Evolutionary conservation across 1,140 invertebrate species (phyloP), one percentile per base, ranked within the genome.

Genomic region (Lethrus apterus): DNA sequence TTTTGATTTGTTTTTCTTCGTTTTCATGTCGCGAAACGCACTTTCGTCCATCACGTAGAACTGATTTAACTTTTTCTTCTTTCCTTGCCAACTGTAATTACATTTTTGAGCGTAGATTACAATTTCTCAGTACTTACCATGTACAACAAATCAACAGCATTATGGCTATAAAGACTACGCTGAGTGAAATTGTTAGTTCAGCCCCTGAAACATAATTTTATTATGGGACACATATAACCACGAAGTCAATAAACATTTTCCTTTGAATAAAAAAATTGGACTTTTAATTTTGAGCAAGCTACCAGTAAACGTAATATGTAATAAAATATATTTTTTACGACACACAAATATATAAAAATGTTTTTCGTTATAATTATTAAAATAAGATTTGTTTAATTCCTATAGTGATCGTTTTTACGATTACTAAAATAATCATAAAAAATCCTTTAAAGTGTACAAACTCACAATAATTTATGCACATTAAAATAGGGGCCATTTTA

Each of bases 51-150:
- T 4, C 4, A 31, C n/a, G 14, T 31, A 31, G 14, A 31, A 31
- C n/a, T 31, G 30, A 14, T 31, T 10, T 31, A 3, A 11, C 14
- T 4, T 4, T 31, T 31, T 31, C 30, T 14, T 31, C 14, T n/a
- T 31, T 4, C 3, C 14, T 31, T 10, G n/a, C 30, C 30, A 31
- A 31, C 30, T 31, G 24, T 7, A 26, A 26, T 7, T 5, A 26
- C 24, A 26, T 26, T 26, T 7, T n/a, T 7, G 24, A 26, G n/a
- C 5, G 5, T 7, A 5, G n/a, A 7, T 7, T 26, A 7, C 24
- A 26, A 31, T 10, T 11, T 11, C 14, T 31, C n/a, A n/a, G n/a
- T 31, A 20, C 34, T 36, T 36, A 36, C 34, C 34, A 36, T 3
- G 19, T n/a, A 36, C 34, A 36, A 3, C 2, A 36, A n/a, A n/a